Base-by-base conservation (phyloP, 2,113 vertebrate species). In the Gavia stellata region DNA sequence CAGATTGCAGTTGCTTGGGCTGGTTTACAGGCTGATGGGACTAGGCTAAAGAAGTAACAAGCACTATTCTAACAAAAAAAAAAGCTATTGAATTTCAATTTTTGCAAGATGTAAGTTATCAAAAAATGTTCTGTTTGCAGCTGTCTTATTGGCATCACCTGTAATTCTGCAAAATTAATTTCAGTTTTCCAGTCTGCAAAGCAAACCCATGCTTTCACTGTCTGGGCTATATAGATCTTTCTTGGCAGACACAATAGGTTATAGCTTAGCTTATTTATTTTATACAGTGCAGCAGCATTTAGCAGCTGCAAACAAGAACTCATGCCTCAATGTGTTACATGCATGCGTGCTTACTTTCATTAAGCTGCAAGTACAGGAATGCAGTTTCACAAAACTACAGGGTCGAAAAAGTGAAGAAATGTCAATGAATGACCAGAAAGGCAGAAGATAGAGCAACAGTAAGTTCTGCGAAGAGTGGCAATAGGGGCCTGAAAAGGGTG, bases 161-260 rank as follows among this genome's bases (percentile, higher is more conserved):
- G 26, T 74, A 91, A 89, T 92, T 96, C 91, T 96, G 77, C 52
- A 96, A 92, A 96, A 92, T 67, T 58, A 74, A 47, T 95, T 94
- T 92, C 89, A 84, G 44, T 81, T 92, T 92, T 94, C 72, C 83
- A 95, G 63, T 17, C 42, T 86, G 38, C 88, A 89, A 74, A 80
- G 59, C 38, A 90, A 67, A 53, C 8, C 59, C 4, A 6, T 79
- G 77, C 47, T 96, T 95, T 92, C 79, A 81, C 72, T 83, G 28
- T 29, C 45, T 89, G 79, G 13, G 34, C 61, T 84, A 17, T 67
- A 44, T 9, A 81, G 38, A 74, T 49, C 10, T 89, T 89, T 83
- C 52, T 91, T 74, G 38, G 52, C 59, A 68, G 28, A 40, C 8
- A 10, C 25, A 86, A 15, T 16, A 68, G 18, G 17, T 86, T 45